A percentile compares a stretch with the other conserved stretches of the same genome.
These are phyloP conservation scores for Rhinolophus sinicus DNA, from an alignment of 2,113 vertebrate genomes.

Conservation along the genomic window DNA sequence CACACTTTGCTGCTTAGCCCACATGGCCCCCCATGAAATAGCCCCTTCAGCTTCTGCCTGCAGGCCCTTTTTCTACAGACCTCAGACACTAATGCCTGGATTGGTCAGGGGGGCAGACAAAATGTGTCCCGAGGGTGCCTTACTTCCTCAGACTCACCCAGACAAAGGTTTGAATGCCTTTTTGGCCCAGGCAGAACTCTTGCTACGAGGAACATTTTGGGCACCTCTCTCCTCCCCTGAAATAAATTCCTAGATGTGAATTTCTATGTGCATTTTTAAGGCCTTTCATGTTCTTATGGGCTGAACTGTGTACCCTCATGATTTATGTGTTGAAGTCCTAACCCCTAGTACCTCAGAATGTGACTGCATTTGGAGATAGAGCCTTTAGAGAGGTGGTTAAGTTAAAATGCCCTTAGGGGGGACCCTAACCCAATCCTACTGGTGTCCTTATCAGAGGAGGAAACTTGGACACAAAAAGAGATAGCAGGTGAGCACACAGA, in stretches of 20 bases:
- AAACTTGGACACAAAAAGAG: background rate
- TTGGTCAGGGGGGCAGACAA: background rate
- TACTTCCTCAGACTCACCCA: background rate
- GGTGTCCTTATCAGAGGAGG: background rate
- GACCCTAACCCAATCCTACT: background rate
- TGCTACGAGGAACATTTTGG: background rate
- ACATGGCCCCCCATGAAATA: background rate
- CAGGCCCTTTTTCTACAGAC: background rate
- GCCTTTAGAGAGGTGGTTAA: background rate
- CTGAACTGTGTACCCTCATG: background rate
- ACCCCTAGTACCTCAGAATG: background rate
- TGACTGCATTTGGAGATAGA: background rate
- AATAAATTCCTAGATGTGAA: background rate
- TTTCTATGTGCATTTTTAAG: background rate
- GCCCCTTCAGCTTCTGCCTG: background rate
- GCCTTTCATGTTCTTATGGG: background rate
- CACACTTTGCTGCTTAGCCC: background rate
- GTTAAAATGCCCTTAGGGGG: background rate
- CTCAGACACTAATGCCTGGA: background rate
- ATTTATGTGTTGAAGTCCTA: background rate
- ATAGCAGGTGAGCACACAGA: background rate
- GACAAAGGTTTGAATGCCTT: background rate
- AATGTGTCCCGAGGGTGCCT: background rate
- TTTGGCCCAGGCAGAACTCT: background rate
- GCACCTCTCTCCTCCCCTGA: background rate